Conservation (phyloP, 1,140 invertebrate genomes). For the Acromyrmex echinatior region DNA sequence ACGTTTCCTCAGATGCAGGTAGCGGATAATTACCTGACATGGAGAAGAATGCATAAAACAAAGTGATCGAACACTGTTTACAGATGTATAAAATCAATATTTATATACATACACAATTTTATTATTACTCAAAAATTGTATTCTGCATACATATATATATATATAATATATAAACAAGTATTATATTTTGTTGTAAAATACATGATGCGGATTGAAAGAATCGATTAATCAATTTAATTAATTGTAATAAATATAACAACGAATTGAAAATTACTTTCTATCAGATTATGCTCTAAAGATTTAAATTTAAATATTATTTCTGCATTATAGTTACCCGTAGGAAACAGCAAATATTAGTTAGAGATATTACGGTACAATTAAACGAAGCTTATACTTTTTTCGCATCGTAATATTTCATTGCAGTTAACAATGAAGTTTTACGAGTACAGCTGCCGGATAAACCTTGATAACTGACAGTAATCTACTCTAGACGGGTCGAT, state of each 20-base stretch:
- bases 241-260: conserved; percentile 5
- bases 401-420: conserved; percentile 51
- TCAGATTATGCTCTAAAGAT: background rate
- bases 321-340: background rate
- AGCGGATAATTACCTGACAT: background rate
- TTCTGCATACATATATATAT: background rate
- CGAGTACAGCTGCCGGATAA: conserved; percentile 57
- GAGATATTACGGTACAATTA: conserved; percentile 29
- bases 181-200: background rate
- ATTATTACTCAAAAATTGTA: background rate
- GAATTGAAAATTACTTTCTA: background rate
- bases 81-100: background rate
- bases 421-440: conserved; percentile 38
- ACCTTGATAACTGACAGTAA: conserved; percentile 67
- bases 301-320: background rate
- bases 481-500: conserved; percentile 59
- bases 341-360: conserved; percentile 17
- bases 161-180: no score
- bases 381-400: conserved; percentile 41
- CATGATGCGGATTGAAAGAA: background rate
- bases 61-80: background rate
- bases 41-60: background rate
- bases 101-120: background rate
- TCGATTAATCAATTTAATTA: conserved; percentile 15
- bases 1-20: background rate